Evolutionary conservation across 2,113 vertebrate species (phyloP).

Genomic region (Struthidea cinerea): DNA sequence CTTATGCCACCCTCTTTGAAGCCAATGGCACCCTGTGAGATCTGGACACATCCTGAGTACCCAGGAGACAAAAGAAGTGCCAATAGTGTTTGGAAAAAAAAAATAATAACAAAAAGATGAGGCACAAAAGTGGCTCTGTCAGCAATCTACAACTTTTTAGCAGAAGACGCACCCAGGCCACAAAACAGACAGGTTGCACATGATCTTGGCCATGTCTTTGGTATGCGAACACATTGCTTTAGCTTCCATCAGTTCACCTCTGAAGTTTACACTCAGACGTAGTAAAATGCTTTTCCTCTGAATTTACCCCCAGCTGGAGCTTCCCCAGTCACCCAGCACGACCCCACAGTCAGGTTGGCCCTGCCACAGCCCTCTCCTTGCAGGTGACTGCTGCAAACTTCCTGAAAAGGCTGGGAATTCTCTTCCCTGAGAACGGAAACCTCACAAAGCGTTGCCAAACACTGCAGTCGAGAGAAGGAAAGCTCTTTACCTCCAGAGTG

Average conservation of each 20-base stretch:
- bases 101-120: neutral
- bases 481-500: slow-evolving; percentile 87
- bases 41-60: neutral
- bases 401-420: neutral
- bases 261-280: neutral
- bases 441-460: fast-evolving
- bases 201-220: neutral
- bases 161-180: neutral
- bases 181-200: neutral
- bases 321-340: neutral
- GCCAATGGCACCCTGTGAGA: neutral
- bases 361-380: too few species aligned
- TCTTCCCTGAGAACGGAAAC: neutral
- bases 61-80: neutral
- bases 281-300: neutral
- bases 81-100: fast-evolving
- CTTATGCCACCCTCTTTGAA: neutral
- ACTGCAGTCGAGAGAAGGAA: neutral
- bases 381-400: neutral
- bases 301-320: neutral
- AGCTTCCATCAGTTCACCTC: neutral
- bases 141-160: neutral
- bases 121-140: neutral
- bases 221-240: neutral
- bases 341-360: neutral